Base-by-base conservation (phyloP, 2,113 vertebrate genomes). In the Pangasianodon gigas region DNA sequence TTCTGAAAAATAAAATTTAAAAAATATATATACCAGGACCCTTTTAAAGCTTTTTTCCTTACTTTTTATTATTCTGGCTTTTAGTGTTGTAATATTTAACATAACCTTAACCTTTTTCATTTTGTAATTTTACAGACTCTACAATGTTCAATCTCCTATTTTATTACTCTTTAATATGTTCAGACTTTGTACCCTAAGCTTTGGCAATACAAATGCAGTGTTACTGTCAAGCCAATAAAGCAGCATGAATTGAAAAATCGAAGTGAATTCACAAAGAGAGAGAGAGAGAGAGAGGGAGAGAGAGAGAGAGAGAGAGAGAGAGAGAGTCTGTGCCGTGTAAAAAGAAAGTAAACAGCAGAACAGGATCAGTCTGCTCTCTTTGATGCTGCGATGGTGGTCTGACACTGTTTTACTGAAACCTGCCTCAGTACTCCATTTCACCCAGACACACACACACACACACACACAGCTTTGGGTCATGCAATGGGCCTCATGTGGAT, bases 401-500 rank as follows among this genome's bases (percentile, higher is more conserved):
- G 85, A 60, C 37, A 77, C 79, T 44, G 58, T 83, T 89, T 62
- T 87, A 54, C 29, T 67, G 11, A 65, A 60, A 51, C 44, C 74
- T 26, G 9, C 32, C 56, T 48, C 21, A 8, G 13, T 26, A 8
- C 65, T 69, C 26, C 52, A 21, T 83, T 82, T 56, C 58, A 56
- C 65, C 29, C 52, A 37, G 46, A 29, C 56, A 65, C 52, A 60
- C 37, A 58, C 77, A 26, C 82, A 46, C 46, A 60, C 80, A 56
- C 29, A 37, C 52, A 60, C 32, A n/a, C 48, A 60, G 32, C 54
- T 58, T 11, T 41, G 24, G 52, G 52, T 54, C 54, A n/a, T 19
- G 65, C 44, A 21, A 90, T 77, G 88, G 81, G 89, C 92, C 91
- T 90, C 19, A 75, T 56, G n/a, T 37, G 52, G 62, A 84, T 44